Evolutionary conservation across 2,797 vertebrate genomes (phyloP).

Genomic region (Oceanodroma leucorhoa): DNA sequence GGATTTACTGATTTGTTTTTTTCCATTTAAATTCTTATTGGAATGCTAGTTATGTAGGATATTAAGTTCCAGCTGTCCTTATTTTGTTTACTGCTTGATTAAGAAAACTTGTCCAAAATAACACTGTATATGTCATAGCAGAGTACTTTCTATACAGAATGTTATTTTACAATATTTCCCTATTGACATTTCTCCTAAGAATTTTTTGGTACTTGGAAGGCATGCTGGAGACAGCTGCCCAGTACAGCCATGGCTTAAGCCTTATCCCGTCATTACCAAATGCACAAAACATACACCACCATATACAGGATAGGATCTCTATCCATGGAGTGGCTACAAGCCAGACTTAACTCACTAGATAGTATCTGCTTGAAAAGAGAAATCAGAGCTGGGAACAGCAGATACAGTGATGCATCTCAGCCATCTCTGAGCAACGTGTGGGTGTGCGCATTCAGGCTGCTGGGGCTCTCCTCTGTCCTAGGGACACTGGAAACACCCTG

Average conservation of each 20-base stretch:
- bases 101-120: background rate
- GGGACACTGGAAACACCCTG: background rate
- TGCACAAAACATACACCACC: background rate
- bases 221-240: background rate
- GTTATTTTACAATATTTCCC: background rate
- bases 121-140: background rate
- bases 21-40: background rate
- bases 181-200: background rate
- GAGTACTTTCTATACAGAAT: background rate
- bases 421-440: background rate
- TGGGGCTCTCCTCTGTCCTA: fast-evolving
- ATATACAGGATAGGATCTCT: fast-evolving
- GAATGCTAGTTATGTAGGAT: background rate
- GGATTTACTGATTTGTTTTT: background rate
- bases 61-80: background rate
- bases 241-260: background rate
- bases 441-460: fast-evolving
- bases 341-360: background rate
- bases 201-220: background rate
- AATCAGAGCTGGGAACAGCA: background rate
- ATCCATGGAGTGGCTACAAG: background rate
- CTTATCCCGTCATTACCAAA: background rate
- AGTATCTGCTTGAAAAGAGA: background rate
- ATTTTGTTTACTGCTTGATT: background rate
- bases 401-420: fast-evolving